Evolutionary conservation across 2,888 invertebrate genomes (phyloP), one percentile per base, ranked within the genome.

Genomic region (Heliconius charithonia): DNA sequence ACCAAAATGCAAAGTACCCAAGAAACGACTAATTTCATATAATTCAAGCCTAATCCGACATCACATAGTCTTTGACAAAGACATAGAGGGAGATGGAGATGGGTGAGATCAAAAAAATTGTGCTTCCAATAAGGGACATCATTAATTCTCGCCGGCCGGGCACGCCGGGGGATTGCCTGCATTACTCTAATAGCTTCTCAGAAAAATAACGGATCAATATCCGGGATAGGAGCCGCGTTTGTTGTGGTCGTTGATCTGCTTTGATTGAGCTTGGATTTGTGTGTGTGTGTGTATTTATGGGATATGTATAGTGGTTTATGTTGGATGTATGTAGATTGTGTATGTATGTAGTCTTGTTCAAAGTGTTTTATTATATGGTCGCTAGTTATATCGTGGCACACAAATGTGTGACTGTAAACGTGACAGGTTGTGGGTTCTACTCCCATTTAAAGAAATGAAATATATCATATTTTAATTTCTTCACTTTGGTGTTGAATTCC

Each of bases 71-170:
- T 83, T 82, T 82, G 81, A 37, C 75, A 72, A 83, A 82, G 85
- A 83, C 75, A 76, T 84, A 83, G 82, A 83, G 83, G 83, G 85
- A 84, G 87, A 83, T 79, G 83, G 85, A 84, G 87, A 83, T 79
- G 89, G 87, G 88, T 90, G 93, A 93, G 95, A 95, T 95, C 95
- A 96, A 96, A 96, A 51, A 96, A 96, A 96, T 96, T 96, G 96
- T 95, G 95, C 95, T 95, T 96, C 95, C 96, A 96, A 96, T 96
- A 96, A 96, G 96, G 96, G 95, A 92, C 95, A 96, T 96, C 96
- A 96, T 96, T 96, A 96, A 96, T 96, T 96, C 96, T 95, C 91
- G 89, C 89, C 89, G 88, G 87, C 87, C 88, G 85, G 85, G 87
- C 87, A 85, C 86, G 86, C 84, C 87, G 86, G 88, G 90, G 89